A percentile compares a stretch with the other conserved stretches of the same genome.
These are phyloP conservation scores for Tetheella fluctuosa DNA, from an alignment of 2,888 invertebrate species.

Conservation along the genomic window DNA sequence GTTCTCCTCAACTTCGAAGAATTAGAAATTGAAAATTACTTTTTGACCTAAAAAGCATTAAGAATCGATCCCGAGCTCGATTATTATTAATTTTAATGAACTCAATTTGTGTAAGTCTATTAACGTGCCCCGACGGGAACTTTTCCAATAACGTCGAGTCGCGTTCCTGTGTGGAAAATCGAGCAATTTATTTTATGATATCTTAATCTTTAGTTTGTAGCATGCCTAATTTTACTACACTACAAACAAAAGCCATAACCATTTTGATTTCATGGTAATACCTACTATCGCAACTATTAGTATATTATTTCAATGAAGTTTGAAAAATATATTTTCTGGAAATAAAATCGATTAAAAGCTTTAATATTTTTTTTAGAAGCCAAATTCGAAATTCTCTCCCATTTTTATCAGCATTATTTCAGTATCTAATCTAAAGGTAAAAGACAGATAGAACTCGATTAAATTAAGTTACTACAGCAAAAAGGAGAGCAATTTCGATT, in stretches of 20 bases:
- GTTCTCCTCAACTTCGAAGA: background rate
- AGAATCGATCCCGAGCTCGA: conserved; percentile 28
- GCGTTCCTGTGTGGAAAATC: conserved; percentile 25
- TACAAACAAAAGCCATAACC: background rate
- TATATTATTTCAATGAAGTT: background rate
- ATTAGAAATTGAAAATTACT: background rate
- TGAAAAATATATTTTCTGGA: background rate
- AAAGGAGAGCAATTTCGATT: conserved; percentile 81
- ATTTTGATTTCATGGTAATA: background rate
- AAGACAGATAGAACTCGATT: conserved; percentile 77
- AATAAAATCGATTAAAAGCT: no score
- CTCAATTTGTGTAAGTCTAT: conserved; percentile 70
- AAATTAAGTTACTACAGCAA: conserved; percentile 81
- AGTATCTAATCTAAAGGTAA: conserved; percentile 69
- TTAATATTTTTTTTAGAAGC: no score
- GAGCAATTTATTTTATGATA: conserved; percentile 19
- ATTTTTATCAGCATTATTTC: conserved; percentile 51
- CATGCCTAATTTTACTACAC: conserved; percentile 6
- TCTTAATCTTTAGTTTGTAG: conserved; percentile 15
- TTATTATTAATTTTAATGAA: conserved; percentile 72
- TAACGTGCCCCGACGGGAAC: conserved; percentile 58
- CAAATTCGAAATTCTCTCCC: conserved; percentile 32
- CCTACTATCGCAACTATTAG: no score
- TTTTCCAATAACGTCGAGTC: conserved; percentile 65
- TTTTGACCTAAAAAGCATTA: conserved; percentile 14